Evolutionary conservation across 2,797 vertebrate genomes (phyloP).

Genomic region (Coccyzus lansbergi): DNA sequence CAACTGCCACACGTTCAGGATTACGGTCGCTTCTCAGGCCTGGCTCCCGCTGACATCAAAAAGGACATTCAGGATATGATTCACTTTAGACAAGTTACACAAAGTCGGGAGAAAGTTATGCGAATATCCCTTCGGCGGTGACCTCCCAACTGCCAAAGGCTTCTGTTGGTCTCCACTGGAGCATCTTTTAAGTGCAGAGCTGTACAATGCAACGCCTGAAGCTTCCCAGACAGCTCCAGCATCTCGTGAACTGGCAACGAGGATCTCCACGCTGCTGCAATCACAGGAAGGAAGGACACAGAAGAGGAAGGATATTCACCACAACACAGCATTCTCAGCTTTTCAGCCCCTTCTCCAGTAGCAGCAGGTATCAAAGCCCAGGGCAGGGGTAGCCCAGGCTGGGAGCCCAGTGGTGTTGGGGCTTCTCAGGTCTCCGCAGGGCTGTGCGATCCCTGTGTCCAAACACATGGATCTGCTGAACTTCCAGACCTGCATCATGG

Average conservation of each 20-base stretch:
- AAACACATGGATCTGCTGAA: too few species aligned
- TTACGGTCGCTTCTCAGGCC: background rate
- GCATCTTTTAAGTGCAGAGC: background rate
- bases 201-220: background rate
- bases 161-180: background rate
- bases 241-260: background rate
- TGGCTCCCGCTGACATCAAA: background rate
- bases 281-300: too few species aligned
- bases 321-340: fast-evolving
- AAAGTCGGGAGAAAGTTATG: background rate
- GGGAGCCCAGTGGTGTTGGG: too few species aligned
- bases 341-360: background rate
- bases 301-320: background rate
- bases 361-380: fast-evolving
- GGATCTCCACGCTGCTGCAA: background rate
- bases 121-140: background rate
- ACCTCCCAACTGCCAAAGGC: background rate
- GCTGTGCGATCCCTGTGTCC: too few species aligned
- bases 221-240: background rate
- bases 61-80: background rate
- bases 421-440: too few species aligned
- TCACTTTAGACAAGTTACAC: background rate
- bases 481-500: too few species aligned
- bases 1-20: background rate
- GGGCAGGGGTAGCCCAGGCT: background rate